A percentile compares a stretch with the other conserved stretches of the same genome.
Evolutionary conservation across 2,888 invertebrate genomes (phyloP).

Genomic region (Tetropium fuscum): DNA sequence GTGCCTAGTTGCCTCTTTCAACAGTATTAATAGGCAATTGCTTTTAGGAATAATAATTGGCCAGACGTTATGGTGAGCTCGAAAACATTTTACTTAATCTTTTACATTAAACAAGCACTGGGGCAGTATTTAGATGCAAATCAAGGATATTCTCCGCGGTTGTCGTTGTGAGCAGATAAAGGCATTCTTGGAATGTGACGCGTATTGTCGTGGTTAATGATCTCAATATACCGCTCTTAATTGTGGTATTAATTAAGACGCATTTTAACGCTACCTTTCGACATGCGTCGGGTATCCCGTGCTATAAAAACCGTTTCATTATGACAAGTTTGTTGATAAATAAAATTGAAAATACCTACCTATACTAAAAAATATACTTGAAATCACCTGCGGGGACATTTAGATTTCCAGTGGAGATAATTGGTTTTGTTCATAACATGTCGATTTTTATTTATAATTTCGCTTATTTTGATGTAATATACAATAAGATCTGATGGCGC

Average conservation of each 20-base stretch:
- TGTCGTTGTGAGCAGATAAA: slow-evolving; percentile 19
- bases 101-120: slow-evolving; percentile 60
- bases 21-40: slow-evolving; percentile 65
- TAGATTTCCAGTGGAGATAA: no score
- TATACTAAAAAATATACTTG: no score
- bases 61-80: slow-evolving; percentile 58
- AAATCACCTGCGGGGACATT: no score
- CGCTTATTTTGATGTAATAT: no score
- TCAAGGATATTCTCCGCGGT: slow-evolving; percentile 29
- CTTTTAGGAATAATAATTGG: slow-evolving; percentile 64
- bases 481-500: no score
- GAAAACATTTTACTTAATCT: slow-evolving; percentile 63
- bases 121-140: slow-evolving; percentile 46
- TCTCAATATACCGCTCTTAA: slow-evolving; percentile 23
- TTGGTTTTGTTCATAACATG: no score
- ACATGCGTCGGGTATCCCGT: no score
- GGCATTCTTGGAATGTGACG: slow-evolving; percentile 33
- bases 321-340: no score
- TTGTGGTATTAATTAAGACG: slow-evolving; percentile 31
- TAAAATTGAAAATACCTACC: no score
- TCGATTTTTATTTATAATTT: no score
- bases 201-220: slow-evolving; percentile 29
- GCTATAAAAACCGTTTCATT: no score
- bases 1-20: slow-evolving; percentile 58
- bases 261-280: neutral